These are phyloP conservation scores for Trypoxylus dichotomus DNA, from an alignment of 1,140 invertebrate species.

Conservation along the genomic window DNA sequence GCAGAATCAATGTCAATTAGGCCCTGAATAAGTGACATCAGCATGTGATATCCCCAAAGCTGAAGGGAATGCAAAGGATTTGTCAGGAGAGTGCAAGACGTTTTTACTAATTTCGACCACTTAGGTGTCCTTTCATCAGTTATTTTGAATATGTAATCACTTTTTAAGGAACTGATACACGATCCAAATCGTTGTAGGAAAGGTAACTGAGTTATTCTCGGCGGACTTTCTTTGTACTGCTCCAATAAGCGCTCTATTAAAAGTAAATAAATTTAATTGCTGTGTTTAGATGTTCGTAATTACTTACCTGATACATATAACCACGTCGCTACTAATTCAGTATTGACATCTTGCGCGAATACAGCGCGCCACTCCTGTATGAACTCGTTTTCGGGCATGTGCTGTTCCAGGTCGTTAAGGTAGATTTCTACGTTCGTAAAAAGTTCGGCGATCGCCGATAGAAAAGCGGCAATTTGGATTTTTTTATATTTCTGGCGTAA, in stretches of 20 bases:
- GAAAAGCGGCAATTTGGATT: conserved; percentile 53
- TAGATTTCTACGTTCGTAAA: conserved; percentile 55
- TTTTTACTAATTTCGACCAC: conserved; percentile 48
- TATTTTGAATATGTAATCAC: conserved; percentile 46
- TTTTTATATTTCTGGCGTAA: conserved; percentile 37
- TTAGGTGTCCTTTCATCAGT: conserved; percentile 42
- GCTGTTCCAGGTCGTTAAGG: conserved; percentile 54
- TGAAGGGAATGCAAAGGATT: conserved; percentile 54
- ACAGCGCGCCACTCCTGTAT: conserved; percentile 64
- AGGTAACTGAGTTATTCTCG: conserved; percentile 36
- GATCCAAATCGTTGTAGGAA: conserved; percentile 51
- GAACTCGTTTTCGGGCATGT: conserved; percentile 54
- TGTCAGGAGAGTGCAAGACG: conserved; percentile 41
- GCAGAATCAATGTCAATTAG: conserved; percentile 56
- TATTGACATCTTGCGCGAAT: conserved; percentile 58
- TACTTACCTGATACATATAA: conserved; percentile 51
- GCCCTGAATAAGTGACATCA: conserved; percentile 51
- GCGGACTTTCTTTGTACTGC: conserved; percentile 35
- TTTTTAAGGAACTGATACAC: conserved; percentile 48
- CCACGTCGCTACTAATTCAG: conserved; percentile 57
- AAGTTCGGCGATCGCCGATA: conserved; percentile 56
- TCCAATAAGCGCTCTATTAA: conserved; percentile 38
- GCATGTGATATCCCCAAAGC: conserved; percentile 55
- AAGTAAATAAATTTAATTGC: conserved; percentile 15
- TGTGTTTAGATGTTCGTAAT: not conserved